phyloP scores from a whole-genome alignment of 2,888 invertebrate genomes.

The Boloria euphrosyne region DNA sequence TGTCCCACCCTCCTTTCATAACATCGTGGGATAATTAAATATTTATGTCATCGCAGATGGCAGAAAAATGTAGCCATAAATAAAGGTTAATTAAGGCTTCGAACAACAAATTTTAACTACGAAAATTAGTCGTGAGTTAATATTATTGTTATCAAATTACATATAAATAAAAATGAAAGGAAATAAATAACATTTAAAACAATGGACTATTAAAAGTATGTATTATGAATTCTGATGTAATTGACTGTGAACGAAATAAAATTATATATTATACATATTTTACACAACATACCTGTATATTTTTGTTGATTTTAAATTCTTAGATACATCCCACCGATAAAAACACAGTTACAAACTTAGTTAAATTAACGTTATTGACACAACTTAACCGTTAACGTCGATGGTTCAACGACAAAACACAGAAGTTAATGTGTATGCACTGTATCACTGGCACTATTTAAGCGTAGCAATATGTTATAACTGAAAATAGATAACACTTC shows the following conservation, averaged over 20 bases:
- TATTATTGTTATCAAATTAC: constrained; percentile 22
- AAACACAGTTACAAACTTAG: constrained; percentile 69
- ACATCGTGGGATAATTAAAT: constrained; percentile 78
- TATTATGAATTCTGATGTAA: background rate
- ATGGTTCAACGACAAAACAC: constrained; percentile 49
- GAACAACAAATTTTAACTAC: constrained; percentile 27
- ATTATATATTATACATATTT: constrained; percentile 17
- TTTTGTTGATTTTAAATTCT: constrained; percentile 60
- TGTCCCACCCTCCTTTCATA: constrained; percentile 63
- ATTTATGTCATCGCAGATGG: constrained; percentile 69
- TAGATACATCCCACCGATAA: constrained; percentile 64
- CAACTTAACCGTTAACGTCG: constrained; percentile 62
- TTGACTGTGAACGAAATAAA: constrained; percentile 21
- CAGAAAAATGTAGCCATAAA: constrained; percentile 40
- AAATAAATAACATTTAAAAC: constrained; percentile 30
- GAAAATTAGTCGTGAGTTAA: constrained; percentile 20
- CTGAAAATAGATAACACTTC: constrained; percentile 57
- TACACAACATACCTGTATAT: constrained; percentile 56
- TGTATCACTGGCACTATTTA: constrained; percentile 47
- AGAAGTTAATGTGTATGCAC: constrained; percentile 42
- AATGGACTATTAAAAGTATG: constrained; percentile 32
- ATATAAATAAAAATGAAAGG: constrained; percentile 26
- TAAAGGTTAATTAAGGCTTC: constrained; percentile 36
- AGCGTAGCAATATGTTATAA: constrained; percentile 46
- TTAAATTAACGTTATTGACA: constrained; percentile 65